Evolutionary conservation across 2,888 invertebrate species (phyloP).

Genomic region (Tortricodes alternella): DNA sequence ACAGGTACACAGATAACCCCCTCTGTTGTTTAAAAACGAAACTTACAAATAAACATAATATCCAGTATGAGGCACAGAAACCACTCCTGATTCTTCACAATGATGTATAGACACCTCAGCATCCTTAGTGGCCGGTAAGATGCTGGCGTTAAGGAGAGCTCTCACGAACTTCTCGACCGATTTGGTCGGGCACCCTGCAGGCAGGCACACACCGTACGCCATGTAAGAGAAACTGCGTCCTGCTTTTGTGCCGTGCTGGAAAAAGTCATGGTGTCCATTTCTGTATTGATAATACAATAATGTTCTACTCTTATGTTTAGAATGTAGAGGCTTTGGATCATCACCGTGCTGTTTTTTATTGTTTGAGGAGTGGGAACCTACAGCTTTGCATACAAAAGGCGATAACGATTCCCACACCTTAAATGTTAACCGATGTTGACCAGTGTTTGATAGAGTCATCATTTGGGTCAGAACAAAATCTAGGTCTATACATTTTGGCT

Average conservation of each 20-base stretch:
- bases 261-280: neutral
- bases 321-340: no score
- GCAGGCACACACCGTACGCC: constrained; percentile 48
- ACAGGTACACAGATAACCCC: no score
- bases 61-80: constrained; percentile 26
- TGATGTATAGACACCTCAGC: constrained; percentile 37
- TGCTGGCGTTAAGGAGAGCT: constrained; percentile 38
- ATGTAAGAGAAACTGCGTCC: constrained; percentile 39
- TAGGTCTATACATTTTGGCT: no score
- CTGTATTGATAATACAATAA: neutral
- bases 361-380: no score
- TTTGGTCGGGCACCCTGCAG: constrained; percentile 40
- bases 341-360: no score
- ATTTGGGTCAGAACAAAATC: no score
- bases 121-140: constrained; percentile 34
- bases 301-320: no score
- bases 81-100: constrained; percentile 38
- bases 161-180: constrained; percentile 42
- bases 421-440: no score
- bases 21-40: no score
- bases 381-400: no score
- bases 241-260: constrained; percentile 39
- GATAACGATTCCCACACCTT: no score
- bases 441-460: no score
- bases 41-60: constrained; percentile 43